Percentiles rank a stretch among this genome's conserved stretches.
phyloP scores from a whole-genome alignment of 2,797 vertebrate species.

The Danio jaintianensis region DNA sequence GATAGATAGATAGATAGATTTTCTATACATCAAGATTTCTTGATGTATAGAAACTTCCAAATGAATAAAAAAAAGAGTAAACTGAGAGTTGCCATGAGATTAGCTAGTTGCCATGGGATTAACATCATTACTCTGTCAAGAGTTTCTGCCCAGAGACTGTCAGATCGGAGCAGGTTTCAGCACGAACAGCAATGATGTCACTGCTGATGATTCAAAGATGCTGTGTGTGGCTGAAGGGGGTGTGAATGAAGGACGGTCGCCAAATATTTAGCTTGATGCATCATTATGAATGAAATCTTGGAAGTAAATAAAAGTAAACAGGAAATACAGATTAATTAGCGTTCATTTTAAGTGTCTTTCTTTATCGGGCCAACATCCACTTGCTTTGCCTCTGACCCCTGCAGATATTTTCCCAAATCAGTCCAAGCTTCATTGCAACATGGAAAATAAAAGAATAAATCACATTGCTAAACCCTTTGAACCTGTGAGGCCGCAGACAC shows the following conservation, averaged over 20 bases:
- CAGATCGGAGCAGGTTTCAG: slow-evolving; percentile 23
- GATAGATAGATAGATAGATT: too few relatives aligned
- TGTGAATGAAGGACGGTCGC: not conserved
- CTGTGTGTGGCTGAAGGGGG: not conserved
- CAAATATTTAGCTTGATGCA: slow-evolving; percentile 7
- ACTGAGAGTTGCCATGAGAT: too few relatives aligned
- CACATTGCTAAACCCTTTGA: slow-evolving; percentile 54
- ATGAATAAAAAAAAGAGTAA: too few relatives aligned
- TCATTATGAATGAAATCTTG: slow-evolving; percentile 10
- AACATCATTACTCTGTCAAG: not conserved
- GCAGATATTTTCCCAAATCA: slow-evolving; percentile 47
- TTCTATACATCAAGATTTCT: too few relatives aligned
- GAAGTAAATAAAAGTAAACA: slow-evolving; percentile 14
- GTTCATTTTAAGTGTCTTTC: not conserved
- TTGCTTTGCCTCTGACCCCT: slow-evolving; percentile 42
- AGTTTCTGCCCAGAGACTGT: not conserved
- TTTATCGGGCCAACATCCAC: slow-evolving; percentile 25
- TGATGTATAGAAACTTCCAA: too few relatives aligned
- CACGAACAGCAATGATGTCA: slow-evolving; percentile 42
- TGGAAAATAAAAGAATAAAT: slow-evolving; percentile 52
- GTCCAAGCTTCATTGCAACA: slow-evolving; percentile 47
- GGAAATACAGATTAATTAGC: not conserved
- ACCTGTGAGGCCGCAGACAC: slow-evolving; percentile 46
- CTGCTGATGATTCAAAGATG: slow-evolving; percentile 27
- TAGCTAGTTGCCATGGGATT: not conserved